These are phyloP conservation scores for Hyphantria cunea DNA, from an alignment of 1,140 invertebrate species.

Conservation along the genomic window DNA sequence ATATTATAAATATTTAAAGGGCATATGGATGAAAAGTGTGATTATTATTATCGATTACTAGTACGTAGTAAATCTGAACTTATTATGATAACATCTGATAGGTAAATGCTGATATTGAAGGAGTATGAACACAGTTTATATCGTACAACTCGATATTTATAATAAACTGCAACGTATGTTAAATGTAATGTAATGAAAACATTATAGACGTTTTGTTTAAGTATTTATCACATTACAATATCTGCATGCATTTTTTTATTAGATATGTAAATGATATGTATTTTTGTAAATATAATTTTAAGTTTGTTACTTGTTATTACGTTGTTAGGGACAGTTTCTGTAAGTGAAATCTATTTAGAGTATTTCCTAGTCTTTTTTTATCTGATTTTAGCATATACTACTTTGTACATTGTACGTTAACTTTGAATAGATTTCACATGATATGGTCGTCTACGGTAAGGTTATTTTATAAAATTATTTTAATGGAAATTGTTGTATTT, in stretches of 20 bases:
- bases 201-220: conserved; percentile 4
- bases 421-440: conserved; percentile 51
- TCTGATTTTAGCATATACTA: conserved; percentile 35
- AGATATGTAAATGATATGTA: conserved; percentile 31
- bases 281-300: conserved; percentile 56
- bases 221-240: conserved; percentile 26
- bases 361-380: conserved; percentile 32
- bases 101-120: too few relatives aligned
- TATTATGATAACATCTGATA: too few relatives aligned
- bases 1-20: too few relatives aligned
- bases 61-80: too few relatives aligned
- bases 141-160: too few relatives aligned
- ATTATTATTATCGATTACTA: too few relatives aligned
- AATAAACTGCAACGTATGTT: too few relatives aligned
- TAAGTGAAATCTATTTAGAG: conserved; percentile 48
- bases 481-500: too few relatives aligned
- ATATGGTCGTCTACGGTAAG: conserved; percentile 36
- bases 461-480: conserved; percentile 10
- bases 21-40: too few relatives aligned
- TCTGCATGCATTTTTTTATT: conserved; percentile 31
- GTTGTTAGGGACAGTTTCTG: conserved; percentile 33
- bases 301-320: conserved; percentile 54
- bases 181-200: too few relatives aligned
- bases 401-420: conserved; percentile 32
- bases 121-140: too few relatives aligned